Base-by-base conservation (phyloP, 2,888 invertebrate species). In the Gibbula magus region DNA sequence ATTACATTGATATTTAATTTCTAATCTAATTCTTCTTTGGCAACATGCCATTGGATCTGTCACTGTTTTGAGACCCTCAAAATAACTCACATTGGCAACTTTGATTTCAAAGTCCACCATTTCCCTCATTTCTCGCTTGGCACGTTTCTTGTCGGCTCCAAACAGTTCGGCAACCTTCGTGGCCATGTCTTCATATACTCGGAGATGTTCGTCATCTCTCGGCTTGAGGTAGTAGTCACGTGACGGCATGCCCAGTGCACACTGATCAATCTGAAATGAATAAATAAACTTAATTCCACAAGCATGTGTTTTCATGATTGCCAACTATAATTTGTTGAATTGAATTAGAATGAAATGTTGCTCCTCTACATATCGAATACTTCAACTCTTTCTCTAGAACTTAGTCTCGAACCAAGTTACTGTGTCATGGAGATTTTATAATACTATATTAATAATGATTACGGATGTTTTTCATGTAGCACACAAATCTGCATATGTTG, bases 111-210 rank as follows among this genome's bases (percentile, higher is more conserved):
- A 95, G 39, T 94, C 94, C 39, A 97, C 94, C 22, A 97, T 96
- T 83, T 95, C 94, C 82, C 94, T 92, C 78, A 97, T 94, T 0
- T 93, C 93, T 0, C 96, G 96, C 0, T 94, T 94, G 5, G 93
- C 92, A 0, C 94, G 93, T 2, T 13, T 39, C 29, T 39, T 35
- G n/a, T 70, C 78, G 0, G 96, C 96, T 0, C 96, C 96, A 81
- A 97, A 76, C 8, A 97, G 94, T 0, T 95, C 95, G 0, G 98
- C 96, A 85, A 97, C 95, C 93, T 96, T 95, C 0, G 96, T 96
- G 96, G 98, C 98, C 90, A 97, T 98, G 76, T 97, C 96, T 82
- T 97, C 93, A 90, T 97, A 98, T 0, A 97, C 97, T n/a, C 95
- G 94, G 32, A 98, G 92, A 61, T 78, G 56, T 18, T 73, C 77